These are phyloP conservation scores for Trematocara nigrifrons DNA, from an alignment of 2,113 vertebrate species.

Conservation along the genomic window DNA sequence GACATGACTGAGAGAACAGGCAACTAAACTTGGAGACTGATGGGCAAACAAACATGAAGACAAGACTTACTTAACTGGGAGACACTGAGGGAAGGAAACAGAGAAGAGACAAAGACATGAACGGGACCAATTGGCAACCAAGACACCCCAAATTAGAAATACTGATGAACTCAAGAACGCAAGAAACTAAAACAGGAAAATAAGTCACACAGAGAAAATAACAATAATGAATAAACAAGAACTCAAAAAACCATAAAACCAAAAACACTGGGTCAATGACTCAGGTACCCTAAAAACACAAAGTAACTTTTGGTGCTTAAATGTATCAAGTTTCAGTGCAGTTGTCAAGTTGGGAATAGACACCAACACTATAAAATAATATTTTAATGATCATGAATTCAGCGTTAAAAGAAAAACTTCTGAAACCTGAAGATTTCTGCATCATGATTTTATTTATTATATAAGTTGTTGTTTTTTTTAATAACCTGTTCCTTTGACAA, in stretches of 20 bases:
- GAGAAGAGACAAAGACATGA: neutral
- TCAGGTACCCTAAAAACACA: neutral
- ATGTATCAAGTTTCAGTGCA: neutral
- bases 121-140: neutral
- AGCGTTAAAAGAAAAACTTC: neutral
- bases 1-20: neutral
- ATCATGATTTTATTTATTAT: neutral
- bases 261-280: neutral
- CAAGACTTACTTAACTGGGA: neutral
- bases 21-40: neutral
- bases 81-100: neutral
- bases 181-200: neutral
- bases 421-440: neutral
- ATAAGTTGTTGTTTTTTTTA: rapidly evolving
- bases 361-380: neutral
- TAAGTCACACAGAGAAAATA: neutral
- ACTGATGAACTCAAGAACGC: neutral
- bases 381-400: neutral
- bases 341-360: neutral
- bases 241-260: neutral
- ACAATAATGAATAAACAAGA: neutral
- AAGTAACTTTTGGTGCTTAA: neutral
- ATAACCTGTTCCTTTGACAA: neutral
- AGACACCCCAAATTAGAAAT: neutral
- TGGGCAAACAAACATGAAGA: neutral